Percentiles rank a stretch among this genome's conserved stretches.
phyloP scores from a whole-genome alignment of 2,888 invertebrate species.

The Sarcophaga caerulescens region DNA sequence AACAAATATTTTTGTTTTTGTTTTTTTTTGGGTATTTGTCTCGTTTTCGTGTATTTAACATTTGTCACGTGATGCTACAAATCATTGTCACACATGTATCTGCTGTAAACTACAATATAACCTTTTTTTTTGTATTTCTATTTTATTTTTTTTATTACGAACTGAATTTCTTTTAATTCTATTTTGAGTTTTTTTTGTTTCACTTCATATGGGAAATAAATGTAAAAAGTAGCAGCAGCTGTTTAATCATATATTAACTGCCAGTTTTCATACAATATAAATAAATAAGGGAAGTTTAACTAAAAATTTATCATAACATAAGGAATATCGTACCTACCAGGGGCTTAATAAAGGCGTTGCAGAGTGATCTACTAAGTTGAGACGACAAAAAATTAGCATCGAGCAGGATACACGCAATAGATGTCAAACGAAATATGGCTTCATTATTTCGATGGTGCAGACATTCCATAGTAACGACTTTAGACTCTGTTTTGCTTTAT shows the following conservation, averaged over 20 bases:
- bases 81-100: constrained; percentile 78
- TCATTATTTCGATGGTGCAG: too few species aligned
- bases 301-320: too few species aligned
- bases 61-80: constrained; percentile 81
- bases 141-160: constrained; percentile 25
- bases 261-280: constrained; percentile 7
- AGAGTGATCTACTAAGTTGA: too few species aligned
- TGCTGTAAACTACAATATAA: constrained; percentile 44
- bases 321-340: too few species aligned
- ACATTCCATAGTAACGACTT: too few species aligned
- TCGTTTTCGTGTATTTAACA: constrained; percentile 78
- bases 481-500: too few species aligned
- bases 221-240: constrained; percentile 48
- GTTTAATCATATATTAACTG: constrained; percentile 64
- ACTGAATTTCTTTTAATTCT: too few species aligned
- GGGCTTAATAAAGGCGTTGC: too few species aligned
- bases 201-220: constrained; percentile 44
- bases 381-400: too few species aligned
- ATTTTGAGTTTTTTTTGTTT: too few species aligned
- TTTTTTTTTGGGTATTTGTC: constrained; percentile 4
- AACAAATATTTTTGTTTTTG: constrained; percentile 13
- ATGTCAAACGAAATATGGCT: too few species aligned
- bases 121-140: not conserved
- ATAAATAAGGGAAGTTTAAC: constrained; percentile 13
- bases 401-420: too few species aligned